Evolutionary conservation across 1,140 invertebrate genomes (phyloP).

Genomic region (Heliconius hewitsoni): DNA sequence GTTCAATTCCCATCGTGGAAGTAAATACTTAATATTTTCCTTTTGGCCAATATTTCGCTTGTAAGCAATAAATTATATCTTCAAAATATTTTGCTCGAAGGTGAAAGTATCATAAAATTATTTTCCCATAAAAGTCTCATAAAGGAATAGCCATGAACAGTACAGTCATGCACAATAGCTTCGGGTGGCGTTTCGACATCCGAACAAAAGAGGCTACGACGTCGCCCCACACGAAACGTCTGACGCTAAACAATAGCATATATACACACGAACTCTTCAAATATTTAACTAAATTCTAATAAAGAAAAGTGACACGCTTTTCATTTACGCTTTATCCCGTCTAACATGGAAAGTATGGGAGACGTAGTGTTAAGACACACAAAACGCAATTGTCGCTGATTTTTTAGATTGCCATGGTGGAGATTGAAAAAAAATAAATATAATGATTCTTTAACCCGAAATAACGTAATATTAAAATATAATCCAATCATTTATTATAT

Average conservation of each 20-base stretch:
- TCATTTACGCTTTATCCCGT: too few relatives aligned
- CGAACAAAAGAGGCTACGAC: conserved; percentile 51
- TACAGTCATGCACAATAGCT: conserved; percentile 57
- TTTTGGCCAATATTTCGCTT: too few relatives aligned
- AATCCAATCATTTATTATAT: too few relatives aligned
- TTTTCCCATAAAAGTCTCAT: conserved; percentile 46
- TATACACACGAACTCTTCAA: conserved; percentile 23
- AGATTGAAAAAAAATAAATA: too few relatives aligned
- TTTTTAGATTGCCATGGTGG: too few relatives aligned
- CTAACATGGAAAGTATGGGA: too few relatives aligned
- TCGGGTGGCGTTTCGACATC: conserved; percentile 50
- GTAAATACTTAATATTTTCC: too few relatives aligned
- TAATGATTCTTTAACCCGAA: too few relatives aligned
- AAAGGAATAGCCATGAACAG: conserved; percentile 42
- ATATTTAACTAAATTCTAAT: neutral
- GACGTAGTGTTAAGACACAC: too few relatives aligned
- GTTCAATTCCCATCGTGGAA: too few relatives aligned
- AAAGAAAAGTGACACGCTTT: neutral
- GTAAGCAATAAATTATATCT: conserved; percentile 23
- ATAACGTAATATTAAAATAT: too few relatives aligned
- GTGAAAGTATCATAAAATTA: conserved; percentile 38
- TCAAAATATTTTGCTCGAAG: conserved; percentile 29
- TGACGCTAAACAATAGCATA: conserved; percentile 53
- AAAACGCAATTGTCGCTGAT: too few relatives aligned
- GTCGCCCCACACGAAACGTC: conserved; percentile 48